These are phyloP conservation scores for Ranitomeya imitator DNA, from an alignment of 2,113 vertebrate species.

Conservation along the genomic window DNA sequence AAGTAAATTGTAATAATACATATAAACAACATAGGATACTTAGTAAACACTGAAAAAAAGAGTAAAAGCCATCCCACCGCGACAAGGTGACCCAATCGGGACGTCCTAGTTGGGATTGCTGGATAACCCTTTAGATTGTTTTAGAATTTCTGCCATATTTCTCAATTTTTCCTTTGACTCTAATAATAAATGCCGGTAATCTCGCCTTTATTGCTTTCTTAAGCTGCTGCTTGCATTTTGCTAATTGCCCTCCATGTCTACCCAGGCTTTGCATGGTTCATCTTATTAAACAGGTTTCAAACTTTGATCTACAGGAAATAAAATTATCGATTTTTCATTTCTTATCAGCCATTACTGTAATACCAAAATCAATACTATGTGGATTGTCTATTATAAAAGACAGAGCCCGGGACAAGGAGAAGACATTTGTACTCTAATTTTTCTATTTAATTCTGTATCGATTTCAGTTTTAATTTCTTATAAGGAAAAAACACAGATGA, in stretches of 20 bases:
- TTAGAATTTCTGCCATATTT: background rate
- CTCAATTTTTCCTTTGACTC: background rate
- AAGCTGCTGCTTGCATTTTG: slow-evolving; percentile 4
- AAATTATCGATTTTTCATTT: slow-evolving; percentile 53
- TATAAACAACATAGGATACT: too few species aligned
- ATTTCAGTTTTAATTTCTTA: slow-evolving; percentile 37
- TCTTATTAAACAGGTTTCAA: slow-evolving; percentile 48
- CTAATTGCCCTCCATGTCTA: slow-evolving; percentile 42
- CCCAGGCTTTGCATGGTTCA: background rate
- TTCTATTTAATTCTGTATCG: slow-evolving; percentile 32
- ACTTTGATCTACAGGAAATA: slow-evolving; percentile 51
- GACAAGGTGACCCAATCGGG: too few species aligned
- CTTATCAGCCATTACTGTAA: slow-evolving; percentile 39
- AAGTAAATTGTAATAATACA: too few species aligned
- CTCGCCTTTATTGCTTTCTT: slow-evolving; percentile 35
- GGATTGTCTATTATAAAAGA: slow-evolving; percentile 41
- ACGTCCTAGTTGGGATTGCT: background rate
- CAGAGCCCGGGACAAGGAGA: background rate
- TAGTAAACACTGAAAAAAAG: too few species aligned
- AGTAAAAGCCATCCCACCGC: too few species aligned
- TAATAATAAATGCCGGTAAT: slow-evolving; percentile 27
- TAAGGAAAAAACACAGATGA: slow-evolving; percentile 4
- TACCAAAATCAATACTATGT: slow-evolving; percentile 42
- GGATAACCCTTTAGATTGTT: background rate
- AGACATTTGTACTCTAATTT: slow-evolving; percentile 28